phyloP scores from a whole-genome alignment of 1,140 invertebrate genomes.

The Psix sp. region DNA sequence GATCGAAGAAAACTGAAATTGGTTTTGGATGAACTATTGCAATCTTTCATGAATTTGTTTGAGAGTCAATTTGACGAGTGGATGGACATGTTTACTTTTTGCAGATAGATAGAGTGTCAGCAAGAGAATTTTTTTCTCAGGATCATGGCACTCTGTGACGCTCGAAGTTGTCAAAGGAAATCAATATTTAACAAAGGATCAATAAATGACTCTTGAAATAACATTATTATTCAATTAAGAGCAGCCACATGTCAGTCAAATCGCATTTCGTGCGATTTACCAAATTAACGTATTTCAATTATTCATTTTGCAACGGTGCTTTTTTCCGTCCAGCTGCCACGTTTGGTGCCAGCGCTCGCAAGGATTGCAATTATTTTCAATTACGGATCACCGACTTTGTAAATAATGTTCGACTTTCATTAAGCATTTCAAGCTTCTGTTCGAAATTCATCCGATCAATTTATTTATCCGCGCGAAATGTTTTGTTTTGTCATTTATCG shows the following conservation, averaged over 20 bases:
- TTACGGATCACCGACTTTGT: constrained; percentile 39
- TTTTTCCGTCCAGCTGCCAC: constrained; percentile 36
- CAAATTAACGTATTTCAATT: constrained; percentile 55
- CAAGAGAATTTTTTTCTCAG: constrained; percentile 10
- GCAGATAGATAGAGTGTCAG: no score
- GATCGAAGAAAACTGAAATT: no score
- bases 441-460: no score
- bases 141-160: background rate
- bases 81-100: no score
- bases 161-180: constrained; percentile 46
- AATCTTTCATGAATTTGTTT: no score
- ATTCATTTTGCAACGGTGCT: constrained; percentile 49
- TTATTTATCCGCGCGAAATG: no score
- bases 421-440: constrained; percentile 12
- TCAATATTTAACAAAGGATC: constrained; percentile 58
- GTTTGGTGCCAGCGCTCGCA: constrained; percentile 22
- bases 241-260: constrained; percentile 54
- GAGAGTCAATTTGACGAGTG: no score
- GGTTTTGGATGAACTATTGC: no score
- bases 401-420: constrained; percentile 35
- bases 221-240: constrained; percentile 61
- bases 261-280: constrained; percentile 49
- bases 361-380: constrained; percentile 54
- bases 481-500: no score
- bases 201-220: constrained; percentile 60